A percentile compares a stretch with the other conserved stretches of the same genome.
Conservation (phyloP, 2,888 invertebrate genomes). For the Thera obeliscata region DNA sequence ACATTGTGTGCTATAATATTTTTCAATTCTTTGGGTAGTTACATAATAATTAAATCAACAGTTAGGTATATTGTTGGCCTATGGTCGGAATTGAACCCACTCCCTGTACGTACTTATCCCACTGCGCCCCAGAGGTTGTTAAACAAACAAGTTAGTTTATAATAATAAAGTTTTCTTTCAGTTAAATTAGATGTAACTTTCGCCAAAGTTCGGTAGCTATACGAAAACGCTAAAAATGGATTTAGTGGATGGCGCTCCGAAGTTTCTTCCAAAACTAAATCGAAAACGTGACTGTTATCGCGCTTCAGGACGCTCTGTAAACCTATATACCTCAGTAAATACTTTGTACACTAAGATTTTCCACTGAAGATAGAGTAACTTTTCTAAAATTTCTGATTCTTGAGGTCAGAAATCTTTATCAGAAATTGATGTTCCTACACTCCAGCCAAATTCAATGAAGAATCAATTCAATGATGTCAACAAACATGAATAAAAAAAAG, state of each 20-base stretch:
- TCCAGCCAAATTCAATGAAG: too few relatives aligned
- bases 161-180: conserved; percentile 14
- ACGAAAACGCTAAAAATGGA: conserved; percentile 31
- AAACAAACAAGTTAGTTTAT: neutral
- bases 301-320: conserved; percentile 23
- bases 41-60: too few relatives aligned
- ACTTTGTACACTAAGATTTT: neutral
- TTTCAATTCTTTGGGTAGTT: too few relatives aligned
- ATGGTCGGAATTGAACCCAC: too few relatives aligned
- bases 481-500: too few relatives aligned
- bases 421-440: too few relatives aligned
- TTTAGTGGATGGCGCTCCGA: conserved; percentile 28
- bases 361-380: neutral
- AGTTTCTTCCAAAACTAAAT: conserved; percentile 34
- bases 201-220: conserved; percentile 10
- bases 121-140: neutral
- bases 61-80: too few relatives aligned
- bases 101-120: too few relatives aligned
- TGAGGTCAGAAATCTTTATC: too few relatives aligned
- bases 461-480: too few relatives aligned
- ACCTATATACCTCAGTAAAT: conserved; percentile 5
- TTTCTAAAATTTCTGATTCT: too few relatives aligned
- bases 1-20: too few relatives aligned
- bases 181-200: conserved; percentile 14
- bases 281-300: conserved; percentile 36